Base-by-base conservation (phyloP, 2,797 vertebrate species). In the Xenopus petersii region DNA sequence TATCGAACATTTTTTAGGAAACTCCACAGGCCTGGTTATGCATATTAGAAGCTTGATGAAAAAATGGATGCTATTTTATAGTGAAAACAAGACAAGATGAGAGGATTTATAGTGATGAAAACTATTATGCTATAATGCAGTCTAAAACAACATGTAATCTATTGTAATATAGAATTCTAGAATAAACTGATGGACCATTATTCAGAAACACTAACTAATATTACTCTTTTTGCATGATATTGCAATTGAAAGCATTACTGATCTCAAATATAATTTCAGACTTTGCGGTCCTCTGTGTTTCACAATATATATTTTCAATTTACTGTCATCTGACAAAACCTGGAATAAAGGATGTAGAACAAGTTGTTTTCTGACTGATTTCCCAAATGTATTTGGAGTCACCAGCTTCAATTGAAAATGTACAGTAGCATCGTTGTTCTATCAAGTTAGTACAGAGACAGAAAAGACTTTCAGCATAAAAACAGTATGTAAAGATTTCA, bases 381-480 rank as follows among this genome's bases (percentile, higher is more conserved):
- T 84, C 81, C 81, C 84, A 81, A 80, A 85, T 68, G 70, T 81
- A 77, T 73, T 85, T 81, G 42, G 73, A 83, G 69, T 79, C 81
- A 83, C 82, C 77, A 81, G 75, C 51, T 65, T 21, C 79, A 77
- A 75, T 80, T 74, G 71, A 83, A 84, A 85, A 71, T 68, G 75
- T 86, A 82, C 78, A 83, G 80, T 79, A 80, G 49, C 79, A 78
- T 72, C 79, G 84, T 80, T 85, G 73, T 85, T 82, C 36, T 36
- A 68, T 47, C 67, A 71, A 72, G 70, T 80, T 81, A 81, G 68
- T 82, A 51, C 74, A 84, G 73, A 79, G 86, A 85, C 78, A 82
- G 77, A 85, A 82, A 69, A 82, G 66, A 65, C 74, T 81, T 81
- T 82, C 81, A 83, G 70, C 70, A 76, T 83, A 87, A 81, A 75